Evolutionary conservation across 2,797 vertebrate genomes (phyloP).

Genomic region (Silurus lanzhouensis): DNA sequence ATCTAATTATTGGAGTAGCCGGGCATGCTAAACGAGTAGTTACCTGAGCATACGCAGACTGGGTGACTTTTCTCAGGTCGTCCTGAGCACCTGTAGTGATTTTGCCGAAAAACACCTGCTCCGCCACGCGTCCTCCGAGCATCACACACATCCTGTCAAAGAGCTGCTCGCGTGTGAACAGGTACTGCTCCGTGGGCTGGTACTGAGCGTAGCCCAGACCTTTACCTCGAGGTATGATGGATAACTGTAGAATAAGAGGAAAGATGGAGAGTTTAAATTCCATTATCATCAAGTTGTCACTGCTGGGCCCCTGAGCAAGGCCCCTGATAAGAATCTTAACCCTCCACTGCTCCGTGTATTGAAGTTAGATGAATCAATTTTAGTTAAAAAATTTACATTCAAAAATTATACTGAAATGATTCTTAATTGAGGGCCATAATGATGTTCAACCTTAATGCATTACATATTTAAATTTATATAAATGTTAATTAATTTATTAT

Average conservation of each 20-base stretch:
- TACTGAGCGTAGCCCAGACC: slow-evolving; percentile 68
- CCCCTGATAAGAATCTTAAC: no score
- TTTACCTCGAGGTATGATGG: slow-evolving; percentile 65
- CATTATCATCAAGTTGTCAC: no score
- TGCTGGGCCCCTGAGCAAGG: no score
- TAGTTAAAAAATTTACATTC: background rate
- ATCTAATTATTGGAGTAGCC: background rate
- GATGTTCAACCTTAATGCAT: background rate
- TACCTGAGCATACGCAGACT: slow-evolving; percentile 73
- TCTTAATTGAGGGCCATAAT: background rate
- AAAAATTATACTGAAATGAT: background rate
- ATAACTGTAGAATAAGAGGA: slow-evolving; percentile 62
- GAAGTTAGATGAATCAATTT: no score
- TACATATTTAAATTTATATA: background rate
- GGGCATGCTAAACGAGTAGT: background rate
- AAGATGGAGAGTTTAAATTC: no score
- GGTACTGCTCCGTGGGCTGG: slow-evolving; percentile 68
- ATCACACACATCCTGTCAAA: slow-evolving; percentile 70
- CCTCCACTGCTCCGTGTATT: no score
- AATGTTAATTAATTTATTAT: no score
- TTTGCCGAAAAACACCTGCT: slow-evolving; percentile 71
- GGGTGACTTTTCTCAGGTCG: slow-evolving; percentile 69
- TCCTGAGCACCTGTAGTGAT: slow-evolving; percentile 72
- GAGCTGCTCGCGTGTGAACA: slow-evolving; percentile 69
- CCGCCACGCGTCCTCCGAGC: slow-evolving; percentile 70